phyloP scores from a whole-genome alignment of 2,888 invertebrate genomes.

The Meteorus cinctellus region DNA sequence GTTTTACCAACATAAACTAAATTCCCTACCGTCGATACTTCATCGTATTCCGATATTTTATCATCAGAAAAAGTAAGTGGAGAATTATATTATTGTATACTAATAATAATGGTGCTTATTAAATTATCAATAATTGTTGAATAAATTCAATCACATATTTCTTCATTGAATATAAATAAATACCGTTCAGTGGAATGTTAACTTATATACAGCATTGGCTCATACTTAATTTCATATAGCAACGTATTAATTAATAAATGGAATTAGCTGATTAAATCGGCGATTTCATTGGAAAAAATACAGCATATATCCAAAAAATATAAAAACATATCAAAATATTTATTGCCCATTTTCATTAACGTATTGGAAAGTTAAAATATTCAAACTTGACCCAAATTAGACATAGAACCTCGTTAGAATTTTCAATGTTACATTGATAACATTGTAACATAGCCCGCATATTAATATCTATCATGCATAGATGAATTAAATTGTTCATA shows the following conservation, averaged over 20 bases:
- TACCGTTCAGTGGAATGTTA: too few relatives aligned
- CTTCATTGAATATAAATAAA: too few relatives aligned
- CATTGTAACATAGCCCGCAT: not conserved
- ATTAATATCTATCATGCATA: not conserved
- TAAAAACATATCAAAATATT: not conserved
- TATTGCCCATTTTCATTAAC: not conserved
- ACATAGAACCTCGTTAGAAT: not conserved
- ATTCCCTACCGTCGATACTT: not conserved
- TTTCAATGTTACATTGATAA: constrained; percentile 1
- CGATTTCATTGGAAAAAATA: not conserved
- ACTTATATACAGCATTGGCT: too few relatives aligned
- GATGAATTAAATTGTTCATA: not conserved
- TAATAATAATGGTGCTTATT: not conserved
- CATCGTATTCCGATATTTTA: not conserved
- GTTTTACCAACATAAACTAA: not conserved
- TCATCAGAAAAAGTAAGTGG: not conserved
- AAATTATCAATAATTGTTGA: not conserved
- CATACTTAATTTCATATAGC: too few relatives aligned
- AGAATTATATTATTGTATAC: not conserved
- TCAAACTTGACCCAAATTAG: not conserved
- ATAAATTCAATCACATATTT: too few relatives aligned
- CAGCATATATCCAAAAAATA: not conserved
- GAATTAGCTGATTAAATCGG: too few relatives aligned
- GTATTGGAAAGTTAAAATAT: not conserved
- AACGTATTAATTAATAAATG: too few relatives aligned